These are phyloP conservation scores for Crypturellus undulatus DNA, from an alignment of 2,113 vertebrate genomes.

Conservation along the genomic window DNA sequence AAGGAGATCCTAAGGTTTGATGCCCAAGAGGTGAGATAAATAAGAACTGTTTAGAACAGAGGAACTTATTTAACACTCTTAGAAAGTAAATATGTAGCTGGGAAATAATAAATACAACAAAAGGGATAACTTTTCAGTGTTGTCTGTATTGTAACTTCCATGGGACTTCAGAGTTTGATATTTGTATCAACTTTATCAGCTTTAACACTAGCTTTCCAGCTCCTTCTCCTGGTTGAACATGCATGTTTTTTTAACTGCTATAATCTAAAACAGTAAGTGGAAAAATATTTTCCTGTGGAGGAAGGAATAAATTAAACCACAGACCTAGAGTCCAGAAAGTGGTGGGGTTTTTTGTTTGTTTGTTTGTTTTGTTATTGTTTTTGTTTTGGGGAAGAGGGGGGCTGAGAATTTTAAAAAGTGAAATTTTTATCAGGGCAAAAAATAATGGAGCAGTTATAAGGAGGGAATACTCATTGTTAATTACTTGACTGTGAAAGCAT, in stretches of 20 bases:
- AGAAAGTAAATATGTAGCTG: neutral
- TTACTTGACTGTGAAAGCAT: neutral
- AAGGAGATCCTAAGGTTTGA: slow-evolving; percentile 92
- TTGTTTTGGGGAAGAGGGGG: no score
- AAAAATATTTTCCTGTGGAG: neutral
- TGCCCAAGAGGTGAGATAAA: slow-evolving; percentile 88
- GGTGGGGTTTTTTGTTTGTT: no score
- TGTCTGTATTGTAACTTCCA: neutral
- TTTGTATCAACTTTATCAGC: neutral
- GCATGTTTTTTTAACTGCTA: neutral
- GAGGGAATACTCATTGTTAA: neutral
- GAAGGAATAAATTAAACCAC: neutral
- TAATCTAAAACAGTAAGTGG: neutral
- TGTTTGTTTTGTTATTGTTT: no score
- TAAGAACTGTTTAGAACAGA: neutral
- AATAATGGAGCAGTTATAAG: fast-evolving
- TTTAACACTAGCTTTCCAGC: neutral
- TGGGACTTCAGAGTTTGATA: neutral
- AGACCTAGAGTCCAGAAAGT: neutral
- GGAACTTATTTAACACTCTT: neutral
- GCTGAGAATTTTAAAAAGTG: no score
- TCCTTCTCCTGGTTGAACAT: neutral
- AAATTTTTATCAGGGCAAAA: neutral
- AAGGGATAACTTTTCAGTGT: neutral
- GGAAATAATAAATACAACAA: neutral